These are phyloP conservation scores for Melanotaenia parkinsoni DNA, from an alignment of 2,797 vertebrate species.

Conservation along the genomic window DNA sequence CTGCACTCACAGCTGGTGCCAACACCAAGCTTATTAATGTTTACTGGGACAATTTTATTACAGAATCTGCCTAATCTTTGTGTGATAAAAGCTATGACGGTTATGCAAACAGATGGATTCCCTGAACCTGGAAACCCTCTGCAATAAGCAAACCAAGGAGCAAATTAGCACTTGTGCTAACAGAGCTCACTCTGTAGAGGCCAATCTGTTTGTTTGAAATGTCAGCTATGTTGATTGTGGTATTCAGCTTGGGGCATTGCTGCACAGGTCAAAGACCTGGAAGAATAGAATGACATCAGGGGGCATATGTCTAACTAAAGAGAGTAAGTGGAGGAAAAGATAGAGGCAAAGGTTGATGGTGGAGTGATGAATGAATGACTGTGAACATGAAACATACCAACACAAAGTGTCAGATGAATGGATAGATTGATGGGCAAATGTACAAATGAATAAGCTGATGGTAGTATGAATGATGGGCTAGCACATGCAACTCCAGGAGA, in stretches of 20 bases:
- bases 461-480: constrained; percentile 20
- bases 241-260: constrained; percentile 47
- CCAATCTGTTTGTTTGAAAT: constrained; percentile 66
- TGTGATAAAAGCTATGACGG: constrained; percentile 61
- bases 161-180: constrained; percentile 61
- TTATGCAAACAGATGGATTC: constrained; percentile 69
- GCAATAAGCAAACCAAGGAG: constrained; percentile 50
- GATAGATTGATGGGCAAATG: constrained; percentile 37
- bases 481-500: constrained; percentile 6
- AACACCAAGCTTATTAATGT: constrained; percentile 59
- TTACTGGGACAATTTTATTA: constrained; percentile 60
- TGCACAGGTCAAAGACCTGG: constrained; percentile 51
- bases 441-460: constrained; percentile 30
- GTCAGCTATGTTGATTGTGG: constrained; percentile 70
- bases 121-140: constrained; percentile 51
- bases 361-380: constrained; percentile 11
- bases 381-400: constrained; percentile 22
- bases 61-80: constrained; percentile 59
- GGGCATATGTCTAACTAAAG: constrained; percentile 38
- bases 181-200: constrained; percentile 44
- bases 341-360: constrained; percentile 6
- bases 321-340: constrained; percentile 16
- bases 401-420: constrained; percentile 38
- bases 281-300: constrained; percentile 40
- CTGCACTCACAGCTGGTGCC: constrained; percentile 55